phyloP scores from a whole-genome alignment of 2,797 vertebrate genomes.

The Dallia pectoralis region DNA sequence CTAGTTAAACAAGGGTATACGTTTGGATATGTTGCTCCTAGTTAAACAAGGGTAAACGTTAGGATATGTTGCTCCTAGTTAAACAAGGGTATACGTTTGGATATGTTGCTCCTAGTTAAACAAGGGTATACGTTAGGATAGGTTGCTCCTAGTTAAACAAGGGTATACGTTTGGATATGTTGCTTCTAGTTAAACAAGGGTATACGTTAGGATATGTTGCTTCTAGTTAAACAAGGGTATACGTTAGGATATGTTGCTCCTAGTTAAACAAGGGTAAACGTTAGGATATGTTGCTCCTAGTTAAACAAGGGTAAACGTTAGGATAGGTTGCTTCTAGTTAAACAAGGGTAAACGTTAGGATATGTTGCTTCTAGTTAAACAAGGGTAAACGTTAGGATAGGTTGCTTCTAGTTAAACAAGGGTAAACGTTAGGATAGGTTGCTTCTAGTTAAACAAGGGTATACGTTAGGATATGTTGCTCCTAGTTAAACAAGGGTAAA shows the following conservation, averaged over 20 bases:
- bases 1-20: slow-evolving; percentile 79
- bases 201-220: slow-evolving; percentile 55
- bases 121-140: slow-evolving; percentile 80
- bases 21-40: background rate
- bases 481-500: slow-evolving; percentile 78
- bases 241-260: slow-evolving; percentile 17
- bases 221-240: slow-evolving; percentile 78
- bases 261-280: slow-evolving; percentile 79
- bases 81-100: slow-evolving; percentile 80
- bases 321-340: background rate
- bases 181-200: slow-evolving; percentile 72
- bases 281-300: background rate
- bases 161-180: slow-evolving; percentile 75
- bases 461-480: slow-evolving; percentile 35
- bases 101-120: background rate
- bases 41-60: slow-evolving; percentile 79
- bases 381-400: slow-evolving; percentile 80
- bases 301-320: slow-evolving; percentile 79
- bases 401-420: slow-evolving; percentile 59
- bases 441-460: slow-evolving; percentile 76
- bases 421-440: slow-evolving; percentile 70
- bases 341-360: slow-evolving; percentile 80
- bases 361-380: background rate
- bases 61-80: background rate
- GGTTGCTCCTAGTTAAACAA: slow-evolving; percentile 47